Percentiles rank a stretch among this genome's conserved stretches.
Evolutionary conservation across 2,888 invertebrate species (phyloP).

Genomic region (Philhelius pedissequus): DNA sequence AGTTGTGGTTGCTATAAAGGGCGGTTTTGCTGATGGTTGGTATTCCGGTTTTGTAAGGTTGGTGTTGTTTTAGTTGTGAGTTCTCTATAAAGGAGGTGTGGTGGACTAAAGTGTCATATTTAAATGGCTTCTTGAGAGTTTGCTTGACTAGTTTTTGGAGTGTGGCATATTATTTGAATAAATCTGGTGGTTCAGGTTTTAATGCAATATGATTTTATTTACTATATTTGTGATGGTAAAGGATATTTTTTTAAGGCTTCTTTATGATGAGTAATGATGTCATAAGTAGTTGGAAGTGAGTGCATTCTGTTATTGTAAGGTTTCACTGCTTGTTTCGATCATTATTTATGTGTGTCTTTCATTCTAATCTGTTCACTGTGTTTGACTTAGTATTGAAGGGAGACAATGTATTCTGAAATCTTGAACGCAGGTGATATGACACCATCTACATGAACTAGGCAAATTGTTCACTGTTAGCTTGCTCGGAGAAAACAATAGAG

Average conservation of each 20-base stretch:
- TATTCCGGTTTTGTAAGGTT: slow-evolving; percentile 40
- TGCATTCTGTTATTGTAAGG: slow-evolving; percentile 1
- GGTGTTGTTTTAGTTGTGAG: neutral
- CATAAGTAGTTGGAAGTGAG: neutral
- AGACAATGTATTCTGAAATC: no score
- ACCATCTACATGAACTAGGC: no score
- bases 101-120: slow-evolving; percentile 49
- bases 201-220: neutral
- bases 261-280: slow-evolving; percentile 1
- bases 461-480: no score
- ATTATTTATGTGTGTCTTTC: slow-evolving; percentile 1
- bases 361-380: slow-evolving; percentile 8
- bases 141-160: slow-evolving; percentile 41
- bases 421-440: neutral
- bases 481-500: no score
- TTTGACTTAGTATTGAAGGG: no score
- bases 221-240: neutral
- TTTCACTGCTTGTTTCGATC: neutral
- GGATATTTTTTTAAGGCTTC: slow-evolving; percentile 21
- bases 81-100: slow-evolving; percentile 52
- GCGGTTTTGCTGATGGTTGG: slow-evolving; percentile 30
- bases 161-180: slow-evolving; percentile 21
- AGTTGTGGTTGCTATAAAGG: slow-evolving; percentile 48
- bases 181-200: neutral
- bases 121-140: slow-evolving; percentile 58